A percentile compares a stretch with the other conserved stretches of the same genome.
Evolutionary conservation across 2,888 invertebrate genomes (phyloP).

Genomic region (Rhingia campestris): DNA sequence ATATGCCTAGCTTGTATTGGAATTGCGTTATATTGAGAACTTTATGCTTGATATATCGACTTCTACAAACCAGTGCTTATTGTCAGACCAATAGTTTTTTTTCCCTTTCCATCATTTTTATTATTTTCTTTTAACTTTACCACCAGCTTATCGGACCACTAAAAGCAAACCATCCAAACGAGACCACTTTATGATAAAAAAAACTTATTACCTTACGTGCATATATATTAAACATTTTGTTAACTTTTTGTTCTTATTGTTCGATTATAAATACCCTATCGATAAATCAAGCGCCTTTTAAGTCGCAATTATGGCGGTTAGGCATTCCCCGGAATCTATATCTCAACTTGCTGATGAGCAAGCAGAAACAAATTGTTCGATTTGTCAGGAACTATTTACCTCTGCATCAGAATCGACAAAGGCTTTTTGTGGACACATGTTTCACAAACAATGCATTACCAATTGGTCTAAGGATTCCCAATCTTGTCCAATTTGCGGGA

Average conservation of each 20-base stretch:
- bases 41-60: background rate
- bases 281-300: background rate
- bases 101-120: background rate
- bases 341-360: slow-evolving; percentile 1
- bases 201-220: background rate
- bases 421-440: too few species aligned
- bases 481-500: too few species aligned
- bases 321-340: background rate
- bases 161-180: slow-evolving; percentile 1
- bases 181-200: slow-evolving; percentile 4
- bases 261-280: background rate
- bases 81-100: background rate
- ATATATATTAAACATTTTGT: background rate
- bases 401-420: background rate
- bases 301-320: too few species aligned
- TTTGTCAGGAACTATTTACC: background rate
- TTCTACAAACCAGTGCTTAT: background rate
- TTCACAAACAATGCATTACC: too few species aligned
- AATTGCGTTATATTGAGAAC: slow-evolving; percentile 2
- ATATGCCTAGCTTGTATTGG: background rate
- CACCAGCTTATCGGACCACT: background rate
- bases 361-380: background rate
- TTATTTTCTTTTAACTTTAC: background rate
- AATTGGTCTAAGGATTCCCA: too few species aligned
- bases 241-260: background rate